Conservation (phyloP, 1,140 invertebrate genomes). For the Eueides isabella region DNA sequence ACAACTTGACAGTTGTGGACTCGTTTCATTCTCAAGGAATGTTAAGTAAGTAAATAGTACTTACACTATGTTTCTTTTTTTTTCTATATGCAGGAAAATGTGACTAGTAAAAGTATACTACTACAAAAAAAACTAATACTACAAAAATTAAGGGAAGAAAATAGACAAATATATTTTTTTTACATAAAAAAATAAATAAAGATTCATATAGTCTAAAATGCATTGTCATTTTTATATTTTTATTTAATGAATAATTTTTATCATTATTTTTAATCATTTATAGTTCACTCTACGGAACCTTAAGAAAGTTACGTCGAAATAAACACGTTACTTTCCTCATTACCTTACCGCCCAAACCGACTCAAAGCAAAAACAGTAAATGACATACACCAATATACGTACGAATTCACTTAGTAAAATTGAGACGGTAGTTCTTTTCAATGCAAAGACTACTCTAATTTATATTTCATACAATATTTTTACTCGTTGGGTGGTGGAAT, state of each 20-base stretch:
- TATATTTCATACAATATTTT: conserved; percentile 78
- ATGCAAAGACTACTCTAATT: conserved; percentile 73
- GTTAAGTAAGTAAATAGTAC: too few relatives aligned
- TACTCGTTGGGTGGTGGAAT: conserved; percentile 72
- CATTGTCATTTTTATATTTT: too few relatives aligned
- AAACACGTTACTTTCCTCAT: conserved; percentile 73
- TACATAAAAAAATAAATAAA: neutral
- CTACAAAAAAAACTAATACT: too few relatives aligned
- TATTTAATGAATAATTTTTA: too few relatives aligned
- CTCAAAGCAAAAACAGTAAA: conserved; percentile 72
- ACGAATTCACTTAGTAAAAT: conserved; percentile 79
- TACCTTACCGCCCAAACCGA: conserved; percentile 76
- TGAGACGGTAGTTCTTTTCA: conserved; percentile 71
- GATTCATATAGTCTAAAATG: too few relatives aligned
- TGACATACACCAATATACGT: conserved; percentile 71
- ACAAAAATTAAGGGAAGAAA: too few relatives aligned
- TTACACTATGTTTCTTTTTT: too few relatives aligned
- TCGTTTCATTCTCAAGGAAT: too few relatives aligned
- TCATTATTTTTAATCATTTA: neutral
- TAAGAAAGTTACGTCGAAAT: conserved; percentile 50
- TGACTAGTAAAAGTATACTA: too few relatives aligned
- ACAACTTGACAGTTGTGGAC: too few relatives aligned
- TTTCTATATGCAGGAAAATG: too few relatives aligned
- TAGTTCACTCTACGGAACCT: conserved; percentile 1
- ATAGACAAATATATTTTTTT: too few relatives aligned